Percentiles rank a stretch among this genome's conserved stretches.
These are phyloP conservation scores for Remorina albescens DNA, from an alignment of 2,797 vertebrate species.

Conservation along the genomic window DNA sequence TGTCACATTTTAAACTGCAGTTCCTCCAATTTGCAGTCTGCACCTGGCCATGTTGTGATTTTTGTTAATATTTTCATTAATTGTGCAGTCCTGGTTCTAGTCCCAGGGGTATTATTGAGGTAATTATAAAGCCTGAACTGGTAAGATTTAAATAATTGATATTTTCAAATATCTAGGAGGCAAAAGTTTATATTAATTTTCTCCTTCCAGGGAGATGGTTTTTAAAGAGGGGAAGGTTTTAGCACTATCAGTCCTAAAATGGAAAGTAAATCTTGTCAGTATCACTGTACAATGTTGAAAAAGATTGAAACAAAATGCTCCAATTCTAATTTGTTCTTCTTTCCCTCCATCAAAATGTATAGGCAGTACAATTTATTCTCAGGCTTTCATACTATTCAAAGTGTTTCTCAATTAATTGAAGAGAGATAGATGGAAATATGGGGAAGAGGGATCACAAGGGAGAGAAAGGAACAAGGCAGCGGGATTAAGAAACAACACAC, in stretches of 20 bases:
- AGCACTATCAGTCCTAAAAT: background rate
- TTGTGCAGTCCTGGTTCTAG: too few species aligned
- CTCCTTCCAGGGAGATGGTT: background rate
- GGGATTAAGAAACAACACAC: conserved; percentile 52
- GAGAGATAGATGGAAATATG: conserved; percentile 10
- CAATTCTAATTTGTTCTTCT: background rate
- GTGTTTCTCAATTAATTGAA: conserved; percentile 17
- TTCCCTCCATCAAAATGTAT: background rate
- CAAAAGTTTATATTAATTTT: background rate
- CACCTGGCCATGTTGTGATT: too few species aligned
- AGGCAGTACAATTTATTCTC: background rate
- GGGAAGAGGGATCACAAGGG: conserved; percentile 18
- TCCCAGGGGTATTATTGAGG: background rate
- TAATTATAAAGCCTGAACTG: background rate
- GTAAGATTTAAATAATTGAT: background rate
- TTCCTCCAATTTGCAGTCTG: too few species aligned
- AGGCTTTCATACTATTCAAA: background rate
- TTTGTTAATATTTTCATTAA: too few species aligned
- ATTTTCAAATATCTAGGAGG: background rate
- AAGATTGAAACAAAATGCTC: background rate
- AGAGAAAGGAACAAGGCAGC: conserved; percentile 50
- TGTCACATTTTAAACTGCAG: too few species aligned
- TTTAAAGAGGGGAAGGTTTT: background rate
- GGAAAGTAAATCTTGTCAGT: background rate
- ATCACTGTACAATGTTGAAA: background rate